Evolutionary conservation across 2,113 vertebrate species (phyloP).

Genomic region (Chloropsis hardwickii): DNA sequence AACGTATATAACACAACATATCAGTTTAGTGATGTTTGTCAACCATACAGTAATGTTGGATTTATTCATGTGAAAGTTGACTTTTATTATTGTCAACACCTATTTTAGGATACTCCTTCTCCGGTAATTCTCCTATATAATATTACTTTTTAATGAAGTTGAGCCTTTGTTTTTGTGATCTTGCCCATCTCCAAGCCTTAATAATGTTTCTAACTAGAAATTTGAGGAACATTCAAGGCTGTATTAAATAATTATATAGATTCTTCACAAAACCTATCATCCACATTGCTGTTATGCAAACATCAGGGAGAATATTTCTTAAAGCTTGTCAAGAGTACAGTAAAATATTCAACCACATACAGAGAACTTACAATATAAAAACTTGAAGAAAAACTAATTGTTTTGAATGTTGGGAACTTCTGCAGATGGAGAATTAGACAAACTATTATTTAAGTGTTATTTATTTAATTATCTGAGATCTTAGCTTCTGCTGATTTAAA

Average conservation of each 20-base stretch:
- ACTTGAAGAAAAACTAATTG: background rate
- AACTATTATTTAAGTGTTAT: background rate
- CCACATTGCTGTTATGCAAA: background rate
- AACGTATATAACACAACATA: accelerated
- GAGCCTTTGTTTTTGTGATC: background rate
- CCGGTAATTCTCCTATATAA: background rate
- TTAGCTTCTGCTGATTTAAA: background rate
- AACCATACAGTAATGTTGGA: background rate
- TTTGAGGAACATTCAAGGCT: background rate
- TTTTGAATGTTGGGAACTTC: background rate
- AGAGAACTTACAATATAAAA: background rate
- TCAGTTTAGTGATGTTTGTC: background rate
- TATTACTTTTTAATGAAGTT: background rate
- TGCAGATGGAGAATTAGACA: background rate
- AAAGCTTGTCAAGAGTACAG: background rate
- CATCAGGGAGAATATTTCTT: background rate
- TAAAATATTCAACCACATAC: background rate
- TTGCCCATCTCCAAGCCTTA: background rate
- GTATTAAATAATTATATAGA: background rate
- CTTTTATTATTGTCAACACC: background rate
- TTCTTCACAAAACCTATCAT: background rate
- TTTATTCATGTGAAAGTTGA: background rate
- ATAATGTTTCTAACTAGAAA: background rate
- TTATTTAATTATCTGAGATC: background rate
- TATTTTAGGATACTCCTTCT: background rate